Evolutionary conservation across 2,888 invertebrate genomes (phyloP).

Genomic region (Xanthia togata): DNA sequence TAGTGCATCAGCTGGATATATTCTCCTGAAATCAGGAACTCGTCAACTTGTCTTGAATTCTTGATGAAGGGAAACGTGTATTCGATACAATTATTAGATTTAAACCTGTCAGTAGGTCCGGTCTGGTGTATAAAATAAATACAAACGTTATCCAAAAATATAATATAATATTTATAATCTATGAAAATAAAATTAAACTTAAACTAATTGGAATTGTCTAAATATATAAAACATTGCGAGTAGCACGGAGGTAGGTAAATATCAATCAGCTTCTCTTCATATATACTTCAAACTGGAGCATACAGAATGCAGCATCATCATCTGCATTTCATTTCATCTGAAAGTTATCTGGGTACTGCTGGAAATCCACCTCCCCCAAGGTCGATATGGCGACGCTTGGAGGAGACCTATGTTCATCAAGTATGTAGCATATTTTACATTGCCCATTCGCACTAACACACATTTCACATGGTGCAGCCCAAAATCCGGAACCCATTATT

Average conservation of each 20-base stretch:
- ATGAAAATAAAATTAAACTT: not conserved
- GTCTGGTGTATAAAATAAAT: not conserved
- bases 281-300: not conserved
- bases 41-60: not conserved
- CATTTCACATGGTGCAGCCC: not conserved
- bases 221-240: not conserved
- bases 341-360: not conserved
- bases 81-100: not conserved
- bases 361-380: not conserved
- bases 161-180: not conserved
- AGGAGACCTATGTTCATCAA: not conserved
- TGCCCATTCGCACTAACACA: not conserved
- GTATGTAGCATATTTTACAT: not conserved
- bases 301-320: not conserved
- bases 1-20: not conserved
- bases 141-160: not conserved
- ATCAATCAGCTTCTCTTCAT: constrained; percentile 3
- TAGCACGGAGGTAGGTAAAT: not conserved
- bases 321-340: too few relatives aligned
- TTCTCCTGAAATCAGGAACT: not conserved
- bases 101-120: not conserved
- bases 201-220: constrained; percentile 4
- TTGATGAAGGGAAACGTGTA: not conserved
- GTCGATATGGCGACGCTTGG: not conserved
- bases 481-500: constrained; percentile 27